phyloP scores from a whole-genome alignment of 2,888 invertebrate species.

The Rhingia rostrata region DNA sequence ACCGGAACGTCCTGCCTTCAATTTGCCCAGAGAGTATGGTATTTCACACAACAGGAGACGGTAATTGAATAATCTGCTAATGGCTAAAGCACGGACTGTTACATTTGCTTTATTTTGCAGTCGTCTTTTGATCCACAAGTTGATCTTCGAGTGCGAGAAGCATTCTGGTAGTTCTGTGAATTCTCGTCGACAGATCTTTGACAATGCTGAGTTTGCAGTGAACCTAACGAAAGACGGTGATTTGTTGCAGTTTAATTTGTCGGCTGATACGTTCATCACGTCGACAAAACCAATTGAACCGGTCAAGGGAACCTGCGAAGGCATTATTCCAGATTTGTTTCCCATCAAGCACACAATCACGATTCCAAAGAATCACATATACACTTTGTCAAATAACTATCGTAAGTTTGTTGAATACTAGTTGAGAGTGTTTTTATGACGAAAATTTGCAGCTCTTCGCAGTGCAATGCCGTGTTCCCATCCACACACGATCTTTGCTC shows the following conservation, averaged over 20 bases:
- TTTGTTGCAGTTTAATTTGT: slow-evolving; percentile 86
- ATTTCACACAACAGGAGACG: slow-evolving; percentile 88
- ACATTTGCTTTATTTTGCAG: slow-evolving; percentile 83
- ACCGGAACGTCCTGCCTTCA: slow-evolving; percentile 87
- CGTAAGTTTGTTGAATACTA: slow-evolving; percentile 85
- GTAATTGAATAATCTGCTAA: slow-evolving; percentile 83
- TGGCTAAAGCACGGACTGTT: background rate
- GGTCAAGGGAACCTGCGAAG: slow-evolving; percentile 83
- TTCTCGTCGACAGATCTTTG: slow-evolving; percentile 85
- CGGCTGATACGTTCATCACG: slow-evolving; percentile 87
- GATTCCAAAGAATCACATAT: slow-evolving; percentile 85
- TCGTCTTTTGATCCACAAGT: slow-evolving; percentile 86
- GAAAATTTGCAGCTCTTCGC: slow-evolving; percentile 76
- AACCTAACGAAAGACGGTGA: slow-evolving; percentile 86
- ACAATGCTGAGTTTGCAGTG: slow-evolving; percentile 85
- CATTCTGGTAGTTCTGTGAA: slow-evolving; percentile 84
- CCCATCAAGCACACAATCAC: slow-evolving; percentile 89
- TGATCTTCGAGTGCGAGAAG: slow-evolving; percentile 88
- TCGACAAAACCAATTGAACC: slow-evolving; percentile 86
- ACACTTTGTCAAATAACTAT: slow-evolving; percentile 86
- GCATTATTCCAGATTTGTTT: slow-evolving; percentile 87
- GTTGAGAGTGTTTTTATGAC: background rate
- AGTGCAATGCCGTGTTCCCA: slow-evolving; percentile 75
- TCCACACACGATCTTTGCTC: slow-evolving; percentile 91
- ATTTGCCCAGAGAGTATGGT: slow-evolving; percentile 89